Evolutionary conservation across 2,888 invertebrate genomes (phyloP), one percentile per base, ranked within the genome.

Genomic region (Limnephilus rhombicus): DNA sequence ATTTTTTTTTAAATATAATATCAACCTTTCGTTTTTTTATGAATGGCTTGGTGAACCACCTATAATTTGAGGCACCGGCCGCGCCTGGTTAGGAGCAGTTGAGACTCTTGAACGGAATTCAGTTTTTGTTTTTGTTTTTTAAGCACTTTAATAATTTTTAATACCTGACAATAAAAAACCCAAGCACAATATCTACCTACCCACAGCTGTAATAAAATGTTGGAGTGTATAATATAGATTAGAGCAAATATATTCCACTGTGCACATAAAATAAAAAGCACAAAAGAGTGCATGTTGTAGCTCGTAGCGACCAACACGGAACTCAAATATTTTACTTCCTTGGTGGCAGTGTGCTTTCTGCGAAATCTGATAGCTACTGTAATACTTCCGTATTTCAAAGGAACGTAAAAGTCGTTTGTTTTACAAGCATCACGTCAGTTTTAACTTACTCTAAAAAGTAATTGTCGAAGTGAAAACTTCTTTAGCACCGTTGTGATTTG

Each of bases 251-350:
- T 81, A 34, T 82, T 82, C 5, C 34, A 82, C 34, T 31, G 34
- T 82, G 82, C 34, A 31, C 82, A 34, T 15, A 68, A 68, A 68
- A 3, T 13, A 53, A 68, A 68, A 68, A 24, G 68, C 68, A 18
- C 68, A 68, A 68, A 68, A 9, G 5, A 82, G 34, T 34, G 82
- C 82, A 82, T 82, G 82, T 13, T 82, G 18, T 4, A 31, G 15
- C 68, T 31, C 15, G 34, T 18, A 34, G 13, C 24, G 41, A 45
- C 45, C 85, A 37, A 85, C 85, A 85, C 37, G 34, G 29, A 34
- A 18, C 85, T 85, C 37, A 41, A 85, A 85, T 85, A 85, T 85
- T 85, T 85, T 85, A 85, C 37, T 85, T 85, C 45, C 45, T 85
- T 85, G 41, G 37, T 34, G 85, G 85, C 31, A 85, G 37, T 45